Base-by-base conservation (phyloP, 2,888 invertebrate genomes). In the Eilema depressum region DNA sequence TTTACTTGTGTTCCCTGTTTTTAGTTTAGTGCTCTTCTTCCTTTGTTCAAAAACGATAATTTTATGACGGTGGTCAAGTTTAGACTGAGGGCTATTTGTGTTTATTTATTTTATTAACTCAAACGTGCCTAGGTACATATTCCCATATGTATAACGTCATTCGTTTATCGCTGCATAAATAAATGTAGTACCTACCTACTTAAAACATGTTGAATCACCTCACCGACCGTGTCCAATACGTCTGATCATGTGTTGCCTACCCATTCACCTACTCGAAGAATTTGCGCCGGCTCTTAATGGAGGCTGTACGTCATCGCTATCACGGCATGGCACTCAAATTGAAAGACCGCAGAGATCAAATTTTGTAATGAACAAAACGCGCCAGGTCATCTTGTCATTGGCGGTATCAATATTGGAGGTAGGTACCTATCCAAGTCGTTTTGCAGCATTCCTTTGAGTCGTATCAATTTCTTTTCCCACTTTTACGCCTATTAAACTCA, bases 211-310 rank as follows among this genome's bases (percentile, higher is more conserved):
- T 33, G 33, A 33, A 33, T 33, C 7, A 33, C 33, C 33, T 33
- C 7, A 33, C 33, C 33, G 33, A 37, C 33, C 33, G 12, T 37
- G n/a, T 53, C 53, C 8, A 10, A 20, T 53, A 53, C 53, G n/a
- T 53, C 53, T 20, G n/a, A 53, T 53, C n/a, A n/a, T 53, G 53
- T 20, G n/a, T 53, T 37, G 12, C 1, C 20, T n/a, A 53, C n/a
- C 53, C 53, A 53, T 53, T 53, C 47, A 47, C 53, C 53, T n/a
- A 53, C n/a, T 53, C n/a, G 8, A 53, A 53, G n/a, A 53, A 53
- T 53, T n/a, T 8, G 10, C 53, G 53, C 53, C 53, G 53, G 8
- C 8, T 47, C 37, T 17, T 20, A 10, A 10, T n/a, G 20, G 41
- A 41, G 41, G 41, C 17, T 41, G 41, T 17, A 17, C 8, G 47